Conservation (phyloP, 64 coral and sea anemone genomes). For the Cladopsammia gracilis region DNA sequence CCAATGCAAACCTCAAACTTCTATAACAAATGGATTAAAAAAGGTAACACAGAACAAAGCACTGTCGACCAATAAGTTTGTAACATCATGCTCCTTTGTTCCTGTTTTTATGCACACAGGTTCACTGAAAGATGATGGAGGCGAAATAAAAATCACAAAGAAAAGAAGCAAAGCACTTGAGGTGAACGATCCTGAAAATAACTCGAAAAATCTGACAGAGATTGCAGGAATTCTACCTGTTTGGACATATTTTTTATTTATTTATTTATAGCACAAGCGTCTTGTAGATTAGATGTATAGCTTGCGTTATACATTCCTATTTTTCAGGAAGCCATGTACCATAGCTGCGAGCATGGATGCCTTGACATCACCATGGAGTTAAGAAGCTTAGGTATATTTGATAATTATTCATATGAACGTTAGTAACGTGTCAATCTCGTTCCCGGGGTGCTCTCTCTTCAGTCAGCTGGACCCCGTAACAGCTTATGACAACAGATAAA, state of each 20-base stretch:
- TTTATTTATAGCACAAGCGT: too few relatives aligned
- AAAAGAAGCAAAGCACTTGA: slow-evolving; percentile 53
- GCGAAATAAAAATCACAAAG: slow-evolving; percentile 29
- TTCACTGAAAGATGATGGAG: background rate
- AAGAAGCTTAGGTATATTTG: slow-evolving; percentile 77
- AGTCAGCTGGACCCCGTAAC: background rate
- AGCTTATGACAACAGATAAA: too few relatives aligned
- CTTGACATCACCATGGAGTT: slow-evolving; percentile 90
- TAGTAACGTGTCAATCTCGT: too few relatives aligned
- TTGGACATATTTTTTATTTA: too few relatives aligned
- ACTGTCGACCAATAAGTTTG: too few relatives aligned
- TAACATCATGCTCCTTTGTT: background rate
- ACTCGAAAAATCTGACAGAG: too few relatives aligned
- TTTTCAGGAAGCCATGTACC: slow-evolving; percentile 86
- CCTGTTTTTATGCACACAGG: background rate
- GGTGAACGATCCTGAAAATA: background rate
- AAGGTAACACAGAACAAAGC: too few relatives aligned
- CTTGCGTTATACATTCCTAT: background rate
- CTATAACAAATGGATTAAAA: too few relatives aligned
- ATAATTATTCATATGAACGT: background rate
- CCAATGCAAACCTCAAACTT: too few relatives aligned
- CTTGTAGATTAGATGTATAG: too few relatives aligned
- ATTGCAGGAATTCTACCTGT: too few relatives aligned
- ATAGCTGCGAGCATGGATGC: slow-evolving; percentile 91
- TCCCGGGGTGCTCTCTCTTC: too few relatives aligned